Percentiles rank a stretch among this genome's conserved stretches.
These are phyloP conservation scores for Cybosia mesomella DNA, from an alignment of 2,888 invertebrate genomes.

Conservation along the genomic window DNA sequence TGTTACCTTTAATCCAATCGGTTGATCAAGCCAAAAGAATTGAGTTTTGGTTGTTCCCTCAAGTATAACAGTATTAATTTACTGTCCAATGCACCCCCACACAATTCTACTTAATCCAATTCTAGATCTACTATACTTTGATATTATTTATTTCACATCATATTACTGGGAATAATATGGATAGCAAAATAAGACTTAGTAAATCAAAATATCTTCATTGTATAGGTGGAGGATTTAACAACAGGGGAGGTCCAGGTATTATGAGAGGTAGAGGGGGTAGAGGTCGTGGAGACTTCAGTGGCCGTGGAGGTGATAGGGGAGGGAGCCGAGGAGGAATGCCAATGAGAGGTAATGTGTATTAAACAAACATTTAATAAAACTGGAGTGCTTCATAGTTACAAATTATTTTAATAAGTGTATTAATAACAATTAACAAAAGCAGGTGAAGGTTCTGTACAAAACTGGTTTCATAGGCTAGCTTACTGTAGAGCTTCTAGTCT, in stretches of 20 bases:
- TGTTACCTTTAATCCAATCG: too few species aligned
- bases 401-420: background rate
- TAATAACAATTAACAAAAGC: too few species aligned
- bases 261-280: slow-evolving; percentile 78
- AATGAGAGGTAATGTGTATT: slow-evolving; percentile 72
- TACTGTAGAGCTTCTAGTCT: too few species aligned
- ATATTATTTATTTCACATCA: background rate
- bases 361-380: background rate
- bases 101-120: too few species aligned
- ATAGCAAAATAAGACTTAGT: too few species aligned
- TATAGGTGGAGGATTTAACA: slow-evolving; percentile 76
- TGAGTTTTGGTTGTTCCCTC: too few species aligned
- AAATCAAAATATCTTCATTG: background rate
- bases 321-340: slow-evolving; percentile 78
- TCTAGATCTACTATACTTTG: too few species aligned
- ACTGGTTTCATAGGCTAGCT: too few species aligned
- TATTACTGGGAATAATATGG: background rate
- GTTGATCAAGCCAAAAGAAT: too few species aligned
- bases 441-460: too few species aligned
- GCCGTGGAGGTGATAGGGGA: slow-evolving; percentile 74
- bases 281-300: slow-evolving; percentile 77
- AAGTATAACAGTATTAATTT: too few species aligned
- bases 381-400: background rate
- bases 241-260: slow-evolving; percentile 77
- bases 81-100: too few species aligned